phyloP scores from a whole-genome alignment of 2,888 invertebrate species.

The Mechanitis mazaeus region DNA sequence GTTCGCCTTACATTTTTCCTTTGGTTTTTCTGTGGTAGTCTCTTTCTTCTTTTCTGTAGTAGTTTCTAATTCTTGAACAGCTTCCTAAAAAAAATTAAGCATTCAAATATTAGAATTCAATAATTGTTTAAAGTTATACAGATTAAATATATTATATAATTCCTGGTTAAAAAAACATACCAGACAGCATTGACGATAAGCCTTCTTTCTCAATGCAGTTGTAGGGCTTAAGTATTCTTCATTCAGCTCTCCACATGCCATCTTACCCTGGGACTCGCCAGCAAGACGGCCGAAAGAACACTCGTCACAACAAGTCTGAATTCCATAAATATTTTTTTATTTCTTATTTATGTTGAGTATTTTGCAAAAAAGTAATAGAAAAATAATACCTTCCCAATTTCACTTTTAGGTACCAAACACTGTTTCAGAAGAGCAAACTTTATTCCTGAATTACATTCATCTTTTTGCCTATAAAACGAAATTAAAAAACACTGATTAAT shows the following conservation, averaged over 20 bases:
- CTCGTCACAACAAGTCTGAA: conserved; percentile 62
- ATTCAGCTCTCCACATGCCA: conserved; percentile 42
- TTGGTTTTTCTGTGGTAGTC: conserved; percentile 36
- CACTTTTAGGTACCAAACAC: conserved; percentile 46
- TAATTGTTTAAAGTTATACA: not conserved
- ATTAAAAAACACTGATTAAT: not conserved
- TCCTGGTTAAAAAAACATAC: conserved; percentile 37
- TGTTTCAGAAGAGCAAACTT: conserved; percentile 44
- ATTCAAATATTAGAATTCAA: not conserved
- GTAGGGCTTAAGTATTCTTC: conserved; percentile 38
- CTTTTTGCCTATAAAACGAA: conserved; percentile 43
- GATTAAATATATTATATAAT: not conserved
- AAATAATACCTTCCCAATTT: conserved; percentile 53
- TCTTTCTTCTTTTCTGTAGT: conserved; percentile 43
- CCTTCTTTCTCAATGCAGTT: conserved; percentile 45
- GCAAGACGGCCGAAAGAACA: conserved; percentile 52
- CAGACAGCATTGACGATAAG: conserved; percentile 56
- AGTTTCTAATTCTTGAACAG: conserved; percentile 43
- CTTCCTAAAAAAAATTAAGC: conserved; percentile 43
- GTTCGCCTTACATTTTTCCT: conserved; percentile 47
- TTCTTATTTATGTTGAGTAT: not conserved
- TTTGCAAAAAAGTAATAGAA: not conserved
- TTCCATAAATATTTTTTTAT: not conserved
- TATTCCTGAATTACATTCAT: conserved; percentile 51
- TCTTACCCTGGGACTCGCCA: conserved; percentile 48